These are phyloP conservation scores for Drosophila nigritarsus DNA, from an alignment of 2,888 invertebrate species.

Conservation along the genomic window DNA sequence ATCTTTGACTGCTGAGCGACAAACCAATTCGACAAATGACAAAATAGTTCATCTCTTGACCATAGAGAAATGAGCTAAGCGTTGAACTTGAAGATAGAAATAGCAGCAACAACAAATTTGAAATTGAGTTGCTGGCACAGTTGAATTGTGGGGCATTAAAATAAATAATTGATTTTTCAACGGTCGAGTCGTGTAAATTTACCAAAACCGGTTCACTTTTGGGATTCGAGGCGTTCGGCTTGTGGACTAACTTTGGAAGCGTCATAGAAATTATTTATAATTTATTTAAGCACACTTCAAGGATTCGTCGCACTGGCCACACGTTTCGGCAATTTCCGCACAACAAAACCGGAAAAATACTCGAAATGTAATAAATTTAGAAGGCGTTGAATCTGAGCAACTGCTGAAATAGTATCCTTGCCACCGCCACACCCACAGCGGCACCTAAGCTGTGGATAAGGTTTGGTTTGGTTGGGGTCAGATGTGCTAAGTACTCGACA, in stretches of 20 bases:
- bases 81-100: slow-evolving; percentile 9
- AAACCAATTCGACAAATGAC: slow-evolving; percentile 59
- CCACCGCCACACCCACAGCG: background rate
- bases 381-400: slow-evolving; percentile 55
- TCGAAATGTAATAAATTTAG: slow-evolving; percentile 77
- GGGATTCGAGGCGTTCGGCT: slow-evolving; percentile 16
- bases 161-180: slow-evolving; percentile 75
- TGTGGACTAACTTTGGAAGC: slow-evolving; percentile 27
- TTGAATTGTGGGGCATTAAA: slow-evolving; percentile 64
- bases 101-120: background rate
- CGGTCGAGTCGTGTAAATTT: slow-evolving; percentile 55
- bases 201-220: slow-evolving; percentile 20
- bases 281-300: slow-evolving; percentile 75
- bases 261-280: slow-evolving; percentile 78
- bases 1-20: slow-evolving; percentile 42
- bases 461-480: slow-evolving; percentile 30
- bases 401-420: slow-evolving; percentile 12
- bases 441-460: slow-evolving; percentile 8
- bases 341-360: slow-evolving; percentile 80
- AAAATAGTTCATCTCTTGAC: slow-evolving; percentile 57
- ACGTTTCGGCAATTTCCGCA: slow-evolving; percentile 80
- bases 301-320: slow-evolving; percentile 70
- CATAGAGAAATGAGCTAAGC: slow-evolving; percentile 34
- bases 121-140: slow-evolving; percentile 36
- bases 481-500: slow-evolving; percentile 57